phyloP scores from a whole-genome alignment of 2,113 vertebrate genomes.

The Uria aalge region DNA sequence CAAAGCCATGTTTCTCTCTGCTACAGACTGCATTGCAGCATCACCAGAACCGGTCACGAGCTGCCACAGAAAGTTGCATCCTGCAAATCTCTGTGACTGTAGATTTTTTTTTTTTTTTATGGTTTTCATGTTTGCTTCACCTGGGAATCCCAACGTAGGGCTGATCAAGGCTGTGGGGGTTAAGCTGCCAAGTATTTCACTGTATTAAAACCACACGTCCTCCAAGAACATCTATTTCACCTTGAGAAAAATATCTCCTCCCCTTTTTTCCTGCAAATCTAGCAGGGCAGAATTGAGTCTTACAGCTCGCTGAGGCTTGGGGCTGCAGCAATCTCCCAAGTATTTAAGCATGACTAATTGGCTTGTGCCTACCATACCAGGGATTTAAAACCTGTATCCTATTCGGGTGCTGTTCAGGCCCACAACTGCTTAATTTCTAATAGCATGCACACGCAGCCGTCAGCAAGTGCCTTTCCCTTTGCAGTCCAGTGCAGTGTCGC shows the following conservation, averaged over 20 bases:
- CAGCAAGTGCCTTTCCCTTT: background rate
- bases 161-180: background rate
- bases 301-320: accelerated
- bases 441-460: background rate
- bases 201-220: background rate
- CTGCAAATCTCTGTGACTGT: background rate
- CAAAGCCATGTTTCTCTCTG: background rate
- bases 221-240: background rate
- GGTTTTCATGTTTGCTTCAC: background rate
- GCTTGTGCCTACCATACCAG: background rate
- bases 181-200: background rate
- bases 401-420: background rate
- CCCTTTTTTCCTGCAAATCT: background rate
- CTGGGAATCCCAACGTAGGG: background rate
- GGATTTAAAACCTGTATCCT: background rate
- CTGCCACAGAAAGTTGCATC: background rate
- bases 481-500: background rate
- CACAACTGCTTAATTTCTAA: background rate
- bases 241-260: background rate
- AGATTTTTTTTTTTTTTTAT: background rate
- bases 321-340: background rate
- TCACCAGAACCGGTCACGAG: background rate
- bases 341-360: background rate
- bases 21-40: background rate
- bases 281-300: background rate